Evolutionary conservation across 2,888 invertebrate species (phyloP).

Genomic region (Sericinus montela): DNA sequence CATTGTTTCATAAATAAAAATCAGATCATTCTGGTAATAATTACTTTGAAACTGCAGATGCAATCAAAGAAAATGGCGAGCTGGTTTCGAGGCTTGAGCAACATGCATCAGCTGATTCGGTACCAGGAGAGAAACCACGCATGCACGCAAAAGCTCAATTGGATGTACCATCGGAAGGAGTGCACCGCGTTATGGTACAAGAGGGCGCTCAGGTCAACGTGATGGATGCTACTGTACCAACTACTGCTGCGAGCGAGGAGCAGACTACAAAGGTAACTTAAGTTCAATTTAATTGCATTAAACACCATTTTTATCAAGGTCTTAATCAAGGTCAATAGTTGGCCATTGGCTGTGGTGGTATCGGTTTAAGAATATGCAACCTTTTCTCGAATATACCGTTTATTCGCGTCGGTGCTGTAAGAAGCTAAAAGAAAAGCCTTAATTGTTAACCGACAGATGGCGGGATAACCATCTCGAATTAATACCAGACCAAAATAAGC

Average conservation of each 20-base stretch:
- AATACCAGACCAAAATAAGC: too few relatives aligned
- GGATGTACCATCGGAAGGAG: conserved; percentile 77
- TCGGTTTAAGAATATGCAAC: too few relatives aligned
- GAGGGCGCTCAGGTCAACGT: conserved; percentile 58
- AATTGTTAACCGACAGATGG: too few relatives aligned
- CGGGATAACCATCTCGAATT: too few relatives aligned
- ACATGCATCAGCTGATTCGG: conserved; percentile 56
- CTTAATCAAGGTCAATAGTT: too few relatives aligned
- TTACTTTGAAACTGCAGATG: conserved; percentile 36
- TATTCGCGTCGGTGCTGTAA: too few relatives aligned
- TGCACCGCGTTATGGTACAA: conserved; percentile 74
- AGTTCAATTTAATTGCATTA: too few relatives aligned
- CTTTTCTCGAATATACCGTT: too few relatives aligned
- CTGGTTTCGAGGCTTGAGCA: conserved; percentile 61
- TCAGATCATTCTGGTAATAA: not conserved
- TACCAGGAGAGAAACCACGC: conserved; percentile 56
- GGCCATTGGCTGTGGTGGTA: too few relatives aligned
- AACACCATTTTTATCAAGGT: too few relatives aligned
- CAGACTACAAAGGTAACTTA: conserved; percentile 57
- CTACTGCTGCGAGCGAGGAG: conserved; percentile 50
- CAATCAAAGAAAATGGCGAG: conserved; percentile 61
- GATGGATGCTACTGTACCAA: conserved; percentile 43
- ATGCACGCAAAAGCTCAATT: conserved; percentile 74
- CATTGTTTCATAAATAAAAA: too few relatives aligned
- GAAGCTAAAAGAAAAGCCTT: too few relatives aligned